Base-by-base conservation (phyloP, 2,113 vertebrate species). In the Speoplatyrhinus poulsoni region DNA sequence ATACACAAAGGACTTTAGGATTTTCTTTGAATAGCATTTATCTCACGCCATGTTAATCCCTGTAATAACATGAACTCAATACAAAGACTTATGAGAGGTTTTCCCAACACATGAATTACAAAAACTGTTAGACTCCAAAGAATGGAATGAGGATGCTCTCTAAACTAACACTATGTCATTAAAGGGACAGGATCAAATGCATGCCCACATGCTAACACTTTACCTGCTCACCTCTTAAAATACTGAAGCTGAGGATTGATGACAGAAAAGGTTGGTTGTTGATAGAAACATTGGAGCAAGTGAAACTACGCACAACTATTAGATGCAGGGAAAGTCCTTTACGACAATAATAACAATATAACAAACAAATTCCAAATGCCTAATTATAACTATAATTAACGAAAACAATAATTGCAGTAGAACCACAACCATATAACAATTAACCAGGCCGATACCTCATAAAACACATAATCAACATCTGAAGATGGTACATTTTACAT, bases 131-230 rank as follows among this genome's bases (percentile, higher is more conserved):
- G 36, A 41, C 36, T 41, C 36, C 36, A 41, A 41, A 41, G 5
- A 41, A 4, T 41, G 36, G 36, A 41, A 6, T 41, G 36, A 5
- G 36, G 5, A 41, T 6, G 26, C 26, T 26, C 26, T 26, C 26
- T 26, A 26, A 26, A 41, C 47, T 33, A 65, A 4, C 46, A 52
- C 69, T 60, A 47, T 49, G 53, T 46, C 56, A 62, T 53, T 6
- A 60, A 59, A 36, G 52, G 13, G 6, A 7, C 52, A 54, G n/a
- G 13, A 54, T 16, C 52, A 15, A 54, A 16, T 7, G 13, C 52
- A 54, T 54, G n/a, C 52, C 13, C 52, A 54, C 52, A 54, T 16
- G 12, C 52, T 54, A 50, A 41, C 36, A 41, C 36, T 41, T 26
- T 26, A 8, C 49, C 49, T 15, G 52, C 52, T 6, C 52, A 36